phyloP scores from a whole-genome alignment of 2,888 invertebrate genomes.

The Calliphora vomitoria region DNA sequence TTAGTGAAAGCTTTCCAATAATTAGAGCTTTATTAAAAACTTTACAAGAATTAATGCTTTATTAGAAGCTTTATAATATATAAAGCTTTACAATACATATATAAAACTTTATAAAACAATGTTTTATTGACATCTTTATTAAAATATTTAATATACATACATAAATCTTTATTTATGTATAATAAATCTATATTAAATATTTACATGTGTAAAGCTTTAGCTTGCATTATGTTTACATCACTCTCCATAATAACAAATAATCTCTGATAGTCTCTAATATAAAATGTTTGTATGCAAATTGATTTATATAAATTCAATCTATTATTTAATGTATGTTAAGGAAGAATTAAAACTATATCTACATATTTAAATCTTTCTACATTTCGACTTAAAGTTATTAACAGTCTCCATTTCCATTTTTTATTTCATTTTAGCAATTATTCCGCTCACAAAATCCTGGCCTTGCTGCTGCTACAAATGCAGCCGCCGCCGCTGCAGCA shows the following conservation, averaged over 20 bases:
- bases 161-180: no score
- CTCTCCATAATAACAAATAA: no score
- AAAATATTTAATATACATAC: no score
- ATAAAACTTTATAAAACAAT: no score
- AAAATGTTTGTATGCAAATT: no score
- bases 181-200: no score
- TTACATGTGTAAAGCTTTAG: no score
- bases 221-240: no score
- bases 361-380: neutral
- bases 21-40: neutral
- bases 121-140: no score
- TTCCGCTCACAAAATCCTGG: constrained; percentile 94
- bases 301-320: no score
- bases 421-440: constrained; percentile 88
- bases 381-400: neutral
- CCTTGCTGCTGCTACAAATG: constrained; percentile 86
- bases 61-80: neutral
- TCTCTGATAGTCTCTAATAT: no score
- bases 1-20: neutral
- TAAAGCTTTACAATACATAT: neutral
- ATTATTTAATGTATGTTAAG: no score
- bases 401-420: constrained; percentile 7
- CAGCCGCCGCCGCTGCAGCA: constrained; percentile 83
- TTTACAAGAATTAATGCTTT: neutral
- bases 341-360: neutral